phyloP scores from a whole-genome alignment of 2,797 vertebrate genomes.

The Muraenolepis orangiensis region DNA sequence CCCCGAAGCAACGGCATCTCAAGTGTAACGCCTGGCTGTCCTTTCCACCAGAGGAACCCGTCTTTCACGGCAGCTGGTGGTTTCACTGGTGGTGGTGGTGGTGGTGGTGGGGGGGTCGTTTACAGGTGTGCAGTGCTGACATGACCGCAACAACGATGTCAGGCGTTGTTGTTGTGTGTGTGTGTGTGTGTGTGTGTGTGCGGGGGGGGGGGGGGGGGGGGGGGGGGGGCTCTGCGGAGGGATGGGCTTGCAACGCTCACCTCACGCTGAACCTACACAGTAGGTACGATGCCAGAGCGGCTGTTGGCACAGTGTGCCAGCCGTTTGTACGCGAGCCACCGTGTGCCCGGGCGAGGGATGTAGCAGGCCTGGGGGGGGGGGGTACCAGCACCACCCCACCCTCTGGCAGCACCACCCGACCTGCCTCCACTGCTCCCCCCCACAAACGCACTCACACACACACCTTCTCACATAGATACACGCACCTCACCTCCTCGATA shows the following conservation, averaged over 20 bases:
- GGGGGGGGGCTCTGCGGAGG: background rate
- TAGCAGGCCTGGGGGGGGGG: constrained; percentile 23
- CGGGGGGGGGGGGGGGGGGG: too few relatives aligned
- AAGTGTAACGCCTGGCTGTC: background rate
- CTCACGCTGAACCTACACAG: constrained; percentile 68
- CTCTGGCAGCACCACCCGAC: constrained; percentile 52
- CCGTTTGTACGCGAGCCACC: constrained; percentile 58
- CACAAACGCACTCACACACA: background rate
- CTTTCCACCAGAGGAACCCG: background rate
- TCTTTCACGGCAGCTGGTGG: background rate
- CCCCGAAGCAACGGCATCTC: background rate
- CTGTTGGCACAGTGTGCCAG: constrained; percentile 70
- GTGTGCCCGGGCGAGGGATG: constrained; percentile 25
- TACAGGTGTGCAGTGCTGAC: background rate
- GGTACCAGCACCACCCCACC: constrained; percentile 39
- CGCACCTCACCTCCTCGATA: constrained; percentile 44
- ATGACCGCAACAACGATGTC: background rate
- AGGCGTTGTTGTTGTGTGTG: too few relatives aligned
- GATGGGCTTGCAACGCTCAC: constrained; percentile 63
- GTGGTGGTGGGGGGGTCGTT: background rate
- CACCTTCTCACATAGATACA: too few relatives aligned
- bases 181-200: too few relatives aligned
- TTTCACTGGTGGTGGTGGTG: background rate
- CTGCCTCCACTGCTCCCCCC: background rate
- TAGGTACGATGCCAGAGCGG: constrained; percentile 52